Evolutionary conservation across 2,888 invertebrate genomes (phyloP), one percentile per base, ranked within the genome.

Genomic region (Andrena dorsata): DNA sequence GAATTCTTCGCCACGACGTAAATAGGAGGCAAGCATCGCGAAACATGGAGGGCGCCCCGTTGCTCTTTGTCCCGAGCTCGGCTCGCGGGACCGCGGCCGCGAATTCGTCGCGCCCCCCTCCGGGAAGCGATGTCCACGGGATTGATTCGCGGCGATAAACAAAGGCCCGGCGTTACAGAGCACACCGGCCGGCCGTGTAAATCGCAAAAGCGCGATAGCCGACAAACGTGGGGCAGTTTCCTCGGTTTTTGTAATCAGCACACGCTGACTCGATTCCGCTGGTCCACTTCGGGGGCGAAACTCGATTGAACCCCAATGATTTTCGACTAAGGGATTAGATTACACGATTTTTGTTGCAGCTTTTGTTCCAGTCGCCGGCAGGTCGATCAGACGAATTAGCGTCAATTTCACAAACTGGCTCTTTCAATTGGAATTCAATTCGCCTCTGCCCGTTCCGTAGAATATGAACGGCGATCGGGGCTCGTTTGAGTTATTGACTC

Each of bases 261-360:
- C 68, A 30, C 72, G 60, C 53, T 53, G 78, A 65, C 73, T 74
- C 72, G 76, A 82, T 80, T 84, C 56, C 64, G 61, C 70, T 63
- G 65, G 63, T 51, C 60, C 75, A 66, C 74, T 71, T 77, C 82
- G 47, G 70, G 70, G 60, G 74, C 69, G 60, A 58, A 76, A 86
- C 83, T 76, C 80, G 71, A 76, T 81, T 84, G 53, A 80, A 76
- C 71, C 64, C 64, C 77, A 84, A 84, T 85, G 85, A 85, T 86
- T 86, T 83, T 80, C 76, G 77, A 73, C 87, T 66, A 78, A 78
- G 73, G 74, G 80, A 86, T 86, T 82, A 64, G 80, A 85, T 86
- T 86, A 86, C 80, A 61, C 71, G 80, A 87, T 86, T 87, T 82
- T 84, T 87, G 85, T 85, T 87, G 75, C 82, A 74, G 73, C 85